Conservation (phyloP, 2,797 vertebrate genomes). For the Diceros bicornis region DNA sequence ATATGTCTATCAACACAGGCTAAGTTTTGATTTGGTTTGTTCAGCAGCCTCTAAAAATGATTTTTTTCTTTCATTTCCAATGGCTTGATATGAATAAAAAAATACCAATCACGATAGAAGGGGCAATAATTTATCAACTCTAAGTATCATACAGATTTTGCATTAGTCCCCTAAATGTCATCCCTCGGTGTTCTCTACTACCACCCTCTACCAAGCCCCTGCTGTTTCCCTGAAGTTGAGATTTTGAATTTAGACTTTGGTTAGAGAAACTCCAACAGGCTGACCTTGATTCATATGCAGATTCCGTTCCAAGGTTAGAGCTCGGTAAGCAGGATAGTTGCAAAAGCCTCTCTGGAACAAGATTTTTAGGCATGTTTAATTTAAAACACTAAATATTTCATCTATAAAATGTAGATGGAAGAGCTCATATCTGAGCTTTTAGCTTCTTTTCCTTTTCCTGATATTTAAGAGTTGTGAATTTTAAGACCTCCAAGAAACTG, state of each 20-base stretch:
- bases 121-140: conserved; percentile 31
- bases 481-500: conserved; percentile 71
- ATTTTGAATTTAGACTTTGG: conserved; percentile 70
- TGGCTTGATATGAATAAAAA: conserved; percentile 14
- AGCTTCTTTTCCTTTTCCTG: conserved; percentile 74
- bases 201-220: not conserved
- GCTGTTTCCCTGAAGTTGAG: conserved; percentile 50
- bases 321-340: conserved; percentile 74
- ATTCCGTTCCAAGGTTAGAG: conserved; percentile 80
- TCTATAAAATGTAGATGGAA: conserved; percentile 76
- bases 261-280: conserved; percentile 64
- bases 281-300: conserved; percentile 79
- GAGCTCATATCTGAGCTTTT: conserved; percentile 68
- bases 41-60: not conserved
- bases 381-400: conserved; percentile 83
- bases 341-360: conserved; percentile 77
- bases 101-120: not conserved
- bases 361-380: conserved; percentile 80
- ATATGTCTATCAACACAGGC: not conserved
- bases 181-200: not conserved
- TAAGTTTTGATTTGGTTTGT: conserved; percentile 57
- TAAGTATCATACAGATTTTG: conserved; percentile 45
- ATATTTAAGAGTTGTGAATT: conserved; percentile 72
- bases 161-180: conserved; percentile 41
- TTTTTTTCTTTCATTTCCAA: conserved; percentile 62